Percentiles rank a stretch among this genome's conserved stretches.
Conservation (phyloP, 2,888 invertebrate genomes). For the Callyntrura sp. region DNA sequence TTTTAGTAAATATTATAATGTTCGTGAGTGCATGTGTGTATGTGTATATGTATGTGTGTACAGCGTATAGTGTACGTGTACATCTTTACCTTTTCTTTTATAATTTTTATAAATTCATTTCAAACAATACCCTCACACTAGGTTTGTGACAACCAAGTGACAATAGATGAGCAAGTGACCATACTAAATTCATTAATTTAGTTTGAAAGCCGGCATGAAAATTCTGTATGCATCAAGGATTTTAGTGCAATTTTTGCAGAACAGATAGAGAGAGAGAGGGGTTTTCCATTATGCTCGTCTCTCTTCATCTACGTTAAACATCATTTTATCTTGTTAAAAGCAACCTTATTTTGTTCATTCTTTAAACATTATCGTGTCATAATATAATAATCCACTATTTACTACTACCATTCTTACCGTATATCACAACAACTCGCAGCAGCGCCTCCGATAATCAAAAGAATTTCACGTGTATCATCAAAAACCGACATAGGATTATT, state of each 20-base stretch:
- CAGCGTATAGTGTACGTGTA: background rate
- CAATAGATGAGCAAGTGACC: constrained; percentile 73
- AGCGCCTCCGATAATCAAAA: background rate
- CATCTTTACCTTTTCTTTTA: constrained; percentile 15
- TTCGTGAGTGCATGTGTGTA: background rate
- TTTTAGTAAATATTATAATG: background rate
- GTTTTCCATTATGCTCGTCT: background rate
- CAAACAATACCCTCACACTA: constrained; percentile 61
- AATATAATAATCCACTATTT: constrained; percentile 42
- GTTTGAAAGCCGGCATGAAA: constrained; percentile 68
- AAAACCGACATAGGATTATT: too few relatives aligned
- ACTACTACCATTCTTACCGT: background rate
- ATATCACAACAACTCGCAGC: background rate
- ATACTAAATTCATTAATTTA: constrained; percentile 73
- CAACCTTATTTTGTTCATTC: constrained; percentile 40
- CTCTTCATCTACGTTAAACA: background rate
- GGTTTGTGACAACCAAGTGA: constrained; percentile 65
- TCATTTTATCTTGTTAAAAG: background rate
- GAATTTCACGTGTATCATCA: too few relatives aligned
- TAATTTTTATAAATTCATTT: constrained; percentile 37
- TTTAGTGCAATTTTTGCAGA: constrained; percentile 58
- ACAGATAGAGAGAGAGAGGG: constrained; percentile 20
- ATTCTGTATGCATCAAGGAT: constrained; percentile 54
- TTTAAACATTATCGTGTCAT: constrained; percentile 55
- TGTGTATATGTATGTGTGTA: background rate